Conservation (phyloP, 2,113 vertebrate species). For the Pomatorhinus ruficollis region DNA sequence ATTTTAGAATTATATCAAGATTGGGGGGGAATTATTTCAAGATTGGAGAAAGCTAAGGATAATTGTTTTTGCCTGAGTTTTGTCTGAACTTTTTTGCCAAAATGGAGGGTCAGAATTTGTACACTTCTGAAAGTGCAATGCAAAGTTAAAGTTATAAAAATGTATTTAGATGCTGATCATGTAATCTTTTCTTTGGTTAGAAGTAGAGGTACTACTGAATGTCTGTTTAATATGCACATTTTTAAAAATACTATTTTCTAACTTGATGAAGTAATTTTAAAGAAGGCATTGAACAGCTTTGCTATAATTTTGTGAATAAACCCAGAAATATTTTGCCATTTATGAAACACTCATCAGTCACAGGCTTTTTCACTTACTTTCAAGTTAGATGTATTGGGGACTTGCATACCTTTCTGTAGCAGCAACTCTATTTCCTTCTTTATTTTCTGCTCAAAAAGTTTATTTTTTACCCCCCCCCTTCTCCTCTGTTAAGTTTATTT, state of each 20-base stretch:
- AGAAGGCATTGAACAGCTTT: background rate
- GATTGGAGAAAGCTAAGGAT: background rate
- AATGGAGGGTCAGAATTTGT: background rate
- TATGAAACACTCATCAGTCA: background rate
- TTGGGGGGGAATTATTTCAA: background rate
- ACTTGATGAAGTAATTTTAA: background rate
- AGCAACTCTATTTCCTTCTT: background rate
- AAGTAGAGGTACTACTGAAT: background rate
- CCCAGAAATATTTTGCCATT: background rate
- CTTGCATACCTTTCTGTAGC: background rate
- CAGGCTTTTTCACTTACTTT: background rate
- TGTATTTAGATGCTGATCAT: background rate
- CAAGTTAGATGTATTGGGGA: background rate
- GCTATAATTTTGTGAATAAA: background rate
- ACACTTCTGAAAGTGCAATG: background rate
- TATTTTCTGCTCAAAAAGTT: background rate
- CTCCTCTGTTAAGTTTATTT: background rate
- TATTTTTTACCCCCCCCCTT: fast-evolving
- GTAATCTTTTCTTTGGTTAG: background rate
- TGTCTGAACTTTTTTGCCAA: background rate
- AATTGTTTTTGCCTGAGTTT: background rate
- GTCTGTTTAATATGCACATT: background rate
- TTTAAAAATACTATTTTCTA: background rate
- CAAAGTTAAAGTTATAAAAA: background rate
- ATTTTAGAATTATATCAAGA: background rate